phyloP scores from a whole-genome alignment of 2,113 vertebrate genomes.

The Charadrius vociferus region DNA sequence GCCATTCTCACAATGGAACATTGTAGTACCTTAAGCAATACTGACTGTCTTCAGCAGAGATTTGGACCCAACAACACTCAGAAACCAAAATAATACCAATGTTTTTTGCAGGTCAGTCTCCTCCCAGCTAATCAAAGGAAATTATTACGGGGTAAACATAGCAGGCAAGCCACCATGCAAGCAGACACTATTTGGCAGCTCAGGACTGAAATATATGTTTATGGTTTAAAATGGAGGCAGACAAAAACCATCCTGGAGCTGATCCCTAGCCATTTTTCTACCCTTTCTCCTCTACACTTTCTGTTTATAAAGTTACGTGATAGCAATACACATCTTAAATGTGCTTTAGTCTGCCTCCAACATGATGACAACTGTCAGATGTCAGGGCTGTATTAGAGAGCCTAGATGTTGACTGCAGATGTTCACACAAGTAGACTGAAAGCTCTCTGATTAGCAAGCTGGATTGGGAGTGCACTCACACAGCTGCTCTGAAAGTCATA shows the following conservation, averaged over 20 bases:
- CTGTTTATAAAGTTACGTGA: not conserved
- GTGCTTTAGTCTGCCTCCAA: not conserved
- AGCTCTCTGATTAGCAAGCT: not conserved
- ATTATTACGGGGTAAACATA: not conserved
- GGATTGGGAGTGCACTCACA: not conserved
- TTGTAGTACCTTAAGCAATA: not conserved
- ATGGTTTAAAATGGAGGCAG: not conserved
- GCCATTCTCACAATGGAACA: not conserved
- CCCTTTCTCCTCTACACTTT: not conserved
- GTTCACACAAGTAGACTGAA: not conserved
- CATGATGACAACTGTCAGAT: not conserved
- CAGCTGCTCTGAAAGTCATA: not conserved
- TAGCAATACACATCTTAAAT: not conserved
- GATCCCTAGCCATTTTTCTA: not conserved
- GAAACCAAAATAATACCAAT: not conserved
- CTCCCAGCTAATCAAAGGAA: not conserved
- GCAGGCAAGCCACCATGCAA: not conserved
- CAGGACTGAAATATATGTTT: not conserved
- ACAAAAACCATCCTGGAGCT: not conserved
- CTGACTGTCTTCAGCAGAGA: not conserved
- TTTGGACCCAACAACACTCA: not conserved
- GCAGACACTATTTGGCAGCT: not conserved
- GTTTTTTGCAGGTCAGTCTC: not conserved
- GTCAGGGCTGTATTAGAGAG: not conserved
- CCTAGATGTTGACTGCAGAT: not conserved